Conservation (phyloP, 1,140 invertebrate genomes). For the Acyrthosiphon pisum region DNA sequence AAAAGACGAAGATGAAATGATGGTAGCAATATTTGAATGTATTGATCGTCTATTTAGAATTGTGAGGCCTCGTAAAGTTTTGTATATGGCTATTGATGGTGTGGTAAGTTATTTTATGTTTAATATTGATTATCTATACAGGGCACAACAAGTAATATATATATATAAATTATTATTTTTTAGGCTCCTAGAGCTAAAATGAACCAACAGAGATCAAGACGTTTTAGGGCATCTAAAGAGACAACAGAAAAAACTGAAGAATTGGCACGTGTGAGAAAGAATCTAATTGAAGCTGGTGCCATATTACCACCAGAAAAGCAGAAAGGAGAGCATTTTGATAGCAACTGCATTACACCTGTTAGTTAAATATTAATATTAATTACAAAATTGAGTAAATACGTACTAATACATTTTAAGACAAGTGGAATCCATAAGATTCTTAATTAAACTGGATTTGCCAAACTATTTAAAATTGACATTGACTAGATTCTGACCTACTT, state of each 20-base stretch:
- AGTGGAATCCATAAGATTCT: neutral
- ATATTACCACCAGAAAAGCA: conserved; percentile 88
- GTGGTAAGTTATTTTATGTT: conserved; percentile 72
- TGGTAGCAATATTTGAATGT: conserved; percentile 98
- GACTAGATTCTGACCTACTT: too few species aligned
- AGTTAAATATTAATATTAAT: conserved; percentile 59
- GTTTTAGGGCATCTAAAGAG: conserved; percentile 97
- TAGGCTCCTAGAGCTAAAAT: conserved; percentile 97
- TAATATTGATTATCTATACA: conserved; percentile 37
- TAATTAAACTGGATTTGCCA: neutral
- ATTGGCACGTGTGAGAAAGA: conserved; percentile 79
- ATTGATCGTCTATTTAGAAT: conserved; percentile 96
- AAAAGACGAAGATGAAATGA: conserved; percentile 99
- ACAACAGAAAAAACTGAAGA: conserved; percentile 87
- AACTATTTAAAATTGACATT: neutral
- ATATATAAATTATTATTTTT: conserved; percentile 56
- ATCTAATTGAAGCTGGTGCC: conserved; percentile 78
- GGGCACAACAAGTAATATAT: neutral
- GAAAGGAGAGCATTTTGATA: conserved; percentile 94
- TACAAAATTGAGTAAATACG: neutral
- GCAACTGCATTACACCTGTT: conserved; percentile 96
- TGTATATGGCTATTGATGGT: conserved; percentile 99
- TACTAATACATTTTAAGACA: neutral
- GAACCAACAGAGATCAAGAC: conserved; percentile 97
- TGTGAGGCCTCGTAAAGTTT: conserved; percentile 89